These are phyloP conservation scores for Mustela lutreola DNA, from an alignment of 2,113 vertebrate genomes.

Conservation along the genomic window DNA sequence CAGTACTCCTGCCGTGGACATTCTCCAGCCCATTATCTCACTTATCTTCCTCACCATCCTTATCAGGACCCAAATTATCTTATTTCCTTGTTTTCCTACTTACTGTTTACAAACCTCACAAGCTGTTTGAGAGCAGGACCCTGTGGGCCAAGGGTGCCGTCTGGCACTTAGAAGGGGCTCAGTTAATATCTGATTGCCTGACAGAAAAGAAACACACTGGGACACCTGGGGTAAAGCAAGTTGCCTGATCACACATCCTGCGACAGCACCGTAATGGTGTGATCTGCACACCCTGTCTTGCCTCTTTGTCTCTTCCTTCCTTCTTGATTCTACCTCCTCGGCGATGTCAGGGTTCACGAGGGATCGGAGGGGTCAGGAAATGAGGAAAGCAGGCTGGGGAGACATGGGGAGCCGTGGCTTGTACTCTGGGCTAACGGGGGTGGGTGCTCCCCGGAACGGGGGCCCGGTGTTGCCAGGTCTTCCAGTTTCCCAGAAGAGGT, in stretches of 20 bases:
- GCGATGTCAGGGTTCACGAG: background rate
- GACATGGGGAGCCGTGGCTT: too few relatives aligned
- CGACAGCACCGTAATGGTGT: rapidly evolving
- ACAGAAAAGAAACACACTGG: background rate
- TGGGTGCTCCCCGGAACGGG: background rate
- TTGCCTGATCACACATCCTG: background rate
- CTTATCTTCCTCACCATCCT: background rate
- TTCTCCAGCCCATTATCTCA: background rate
- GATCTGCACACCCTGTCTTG: rapidly evolving
- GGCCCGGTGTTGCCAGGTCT: background rate
- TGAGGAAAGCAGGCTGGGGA: background rate
- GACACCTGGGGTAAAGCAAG: background rate
- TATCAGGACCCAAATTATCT: background rate
- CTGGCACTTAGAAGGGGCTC: background rate
- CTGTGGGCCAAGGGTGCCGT: background rate
- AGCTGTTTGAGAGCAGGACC: background rate
- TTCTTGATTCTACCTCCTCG: background rate
- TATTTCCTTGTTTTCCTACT: background rate
- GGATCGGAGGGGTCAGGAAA: background rate
- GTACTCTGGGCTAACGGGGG: rapidly evolving
- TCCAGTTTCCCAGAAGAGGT: background rate
- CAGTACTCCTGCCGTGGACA: background rate
- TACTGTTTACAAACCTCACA: background rate
- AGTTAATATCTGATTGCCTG: background rate
- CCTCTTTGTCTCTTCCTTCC: background rate